phyloP scores from a whole-genome alignment of 1,140 invertebrate genomes.

The Adelges cooleyi region DNA sequence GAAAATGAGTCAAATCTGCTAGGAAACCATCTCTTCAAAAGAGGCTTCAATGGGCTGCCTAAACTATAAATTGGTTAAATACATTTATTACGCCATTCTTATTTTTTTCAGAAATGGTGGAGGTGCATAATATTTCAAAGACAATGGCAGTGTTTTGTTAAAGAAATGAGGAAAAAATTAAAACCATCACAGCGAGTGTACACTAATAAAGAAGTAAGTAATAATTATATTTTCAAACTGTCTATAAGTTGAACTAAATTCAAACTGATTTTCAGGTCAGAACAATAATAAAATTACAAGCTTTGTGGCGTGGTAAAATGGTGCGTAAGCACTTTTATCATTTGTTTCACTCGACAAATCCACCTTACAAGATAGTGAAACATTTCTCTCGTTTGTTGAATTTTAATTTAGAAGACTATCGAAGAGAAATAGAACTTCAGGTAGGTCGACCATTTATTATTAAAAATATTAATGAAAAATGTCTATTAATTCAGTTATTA shows the following conservation, averaged over 20 bases:
- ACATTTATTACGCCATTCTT: no score
- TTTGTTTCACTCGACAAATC: constrained; percentile 50
- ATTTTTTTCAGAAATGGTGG: constrained; percentile 59
- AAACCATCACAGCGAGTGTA: constrained; percentile 18
- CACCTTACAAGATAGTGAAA: constrained; percentile 56
- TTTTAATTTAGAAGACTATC: constrained; percentile 59
- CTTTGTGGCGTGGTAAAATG: constrained; percentile 49
- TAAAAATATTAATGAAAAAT: neutral
- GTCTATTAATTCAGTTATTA: constrained; percentile 11
- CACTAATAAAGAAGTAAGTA: constrained; percentile 5
- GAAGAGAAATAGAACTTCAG: constrained; percentile 54
- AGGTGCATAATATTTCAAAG: constrained; percentile 42
- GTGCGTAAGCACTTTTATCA: constrained; percentile 48
- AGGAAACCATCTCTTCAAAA: no score
- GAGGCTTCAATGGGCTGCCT: no score
- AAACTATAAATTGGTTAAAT: no score
- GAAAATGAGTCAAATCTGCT: no score
- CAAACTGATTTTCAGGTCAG: constrained; percentile 37
- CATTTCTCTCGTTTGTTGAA: constrained; percentile 61
- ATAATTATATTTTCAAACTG: neutral
- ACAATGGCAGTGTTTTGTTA: constrained; percentile 30
- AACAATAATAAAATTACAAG: constrained; percentile 51
- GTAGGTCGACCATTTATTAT: constrained; percentile 35
- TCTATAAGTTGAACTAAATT: neutral
- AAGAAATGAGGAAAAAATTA: constrained; percentile 17